Evolutionary conservation across 2,888 invertebrate species (phyloP).

Genomic region (Aphidoletes aphidimyza): DNA sequence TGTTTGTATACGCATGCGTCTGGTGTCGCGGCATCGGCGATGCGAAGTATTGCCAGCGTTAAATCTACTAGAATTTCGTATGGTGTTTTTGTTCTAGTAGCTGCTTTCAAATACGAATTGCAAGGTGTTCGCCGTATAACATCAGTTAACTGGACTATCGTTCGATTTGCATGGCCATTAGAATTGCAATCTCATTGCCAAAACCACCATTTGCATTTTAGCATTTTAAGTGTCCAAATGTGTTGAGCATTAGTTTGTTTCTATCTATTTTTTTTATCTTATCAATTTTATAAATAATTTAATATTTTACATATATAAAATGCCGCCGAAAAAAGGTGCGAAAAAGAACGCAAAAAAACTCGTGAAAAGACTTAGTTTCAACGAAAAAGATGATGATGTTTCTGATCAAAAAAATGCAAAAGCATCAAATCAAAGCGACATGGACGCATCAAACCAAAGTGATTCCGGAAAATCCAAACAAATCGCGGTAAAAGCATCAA

Average conservation of each 20-base stretch:
- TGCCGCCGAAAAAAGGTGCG: not conserved
- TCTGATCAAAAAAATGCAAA: too few relatives aligned
- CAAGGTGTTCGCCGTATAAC: not conserved
- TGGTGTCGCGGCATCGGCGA: not conserved
- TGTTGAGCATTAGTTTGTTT: not conserved
- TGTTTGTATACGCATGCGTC: slow-evolving; percentile 48
- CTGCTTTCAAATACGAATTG: not conserved
- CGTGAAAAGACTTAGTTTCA: too few relatives aligned
- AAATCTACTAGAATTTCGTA: not conserved
- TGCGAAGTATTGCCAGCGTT: not conserved
- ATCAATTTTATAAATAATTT: not conserved
- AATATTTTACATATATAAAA: too few relatives aligned
- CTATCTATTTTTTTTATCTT: not conserved
- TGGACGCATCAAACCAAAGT: too few relatives aligned
- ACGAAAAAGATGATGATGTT: too few relatives aligned
- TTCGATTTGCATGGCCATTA: not conserved
- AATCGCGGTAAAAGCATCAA: too few relatives aligned
- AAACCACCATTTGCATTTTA: not conserved
- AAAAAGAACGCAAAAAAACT: too few relatives aligned
- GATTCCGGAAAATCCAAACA: too few relatives aligned
- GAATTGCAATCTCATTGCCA: not conserved
- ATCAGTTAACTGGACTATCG: not conserved
- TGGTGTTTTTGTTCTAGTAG: not conserved
- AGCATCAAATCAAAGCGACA: too few relatives aligned
- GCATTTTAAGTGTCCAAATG: not conserved